phyloP scores from a whole-genome alignment of 2,888 invertebrate species.

The Drosophila falleni region DNA sequence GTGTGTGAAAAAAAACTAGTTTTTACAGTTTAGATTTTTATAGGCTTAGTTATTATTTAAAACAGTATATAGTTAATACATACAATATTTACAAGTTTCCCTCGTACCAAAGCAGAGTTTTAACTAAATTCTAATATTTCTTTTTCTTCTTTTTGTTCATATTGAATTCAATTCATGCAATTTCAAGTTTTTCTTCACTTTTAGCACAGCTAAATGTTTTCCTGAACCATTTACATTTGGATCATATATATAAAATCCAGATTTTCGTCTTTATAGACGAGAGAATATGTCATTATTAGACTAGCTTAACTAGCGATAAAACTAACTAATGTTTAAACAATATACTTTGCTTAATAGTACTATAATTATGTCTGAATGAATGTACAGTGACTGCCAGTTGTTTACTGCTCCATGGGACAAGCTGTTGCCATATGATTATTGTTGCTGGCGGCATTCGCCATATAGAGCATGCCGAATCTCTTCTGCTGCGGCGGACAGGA shows the following conservation, averaged over 20 bases:
- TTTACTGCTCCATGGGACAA: slow-evolving; percentile 83
- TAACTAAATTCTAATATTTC: background rate
- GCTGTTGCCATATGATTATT: slow-evolving; percentile 62
- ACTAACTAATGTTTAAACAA: slow-evolving; percentile 20
- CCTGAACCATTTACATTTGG: slow-evolving; percentile 67
- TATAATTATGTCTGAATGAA: slow-evolving; percentile 1
- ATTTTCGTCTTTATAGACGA: slow-evolving; percentile 17
- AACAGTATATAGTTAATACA: slow-evolving; percentile 45
- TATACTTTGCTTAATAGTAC: background rate
- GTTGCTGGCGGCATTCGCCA: slow-evolving; percentile 37
- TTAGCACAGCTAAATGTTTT: slow-evolving; percentile 78
- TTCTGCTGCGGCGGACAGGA: slow-evolving; percentile 81
- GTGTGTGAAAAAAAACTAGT: slow-evolving; percentile 57
- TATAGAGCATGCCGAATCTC: slow-evolving; percentile 61
- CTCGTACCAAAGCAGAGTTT: slow-evolving; percentile 3
- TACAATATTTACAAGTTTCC: slow-evolving; percentile 60
- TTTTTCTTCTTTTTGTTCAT: slow-evolving; percentile 7
- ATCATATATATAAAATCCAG: background rate
- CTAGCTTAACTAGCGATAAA: slow-evolving; percentile 22
- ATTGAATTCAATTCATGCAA: slow-evolving; percentile 59
- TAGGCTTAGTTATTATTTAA: slow-evolving; percentile 48
- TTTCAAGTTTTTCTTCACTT: slow-evolving; percentile 17
- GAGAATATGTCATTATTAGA: slow-evolving; percentile 13
- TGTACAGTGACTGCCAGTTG: background rate
- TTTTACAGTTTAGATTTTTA: slow-evolving; percentile 43